Evolutionary conservation across 2,797 vertebrate genomes (phyloP), one percentile per base, ranked within the genome.

Genomic region (Sebastes kiyomatsui): DNA sequence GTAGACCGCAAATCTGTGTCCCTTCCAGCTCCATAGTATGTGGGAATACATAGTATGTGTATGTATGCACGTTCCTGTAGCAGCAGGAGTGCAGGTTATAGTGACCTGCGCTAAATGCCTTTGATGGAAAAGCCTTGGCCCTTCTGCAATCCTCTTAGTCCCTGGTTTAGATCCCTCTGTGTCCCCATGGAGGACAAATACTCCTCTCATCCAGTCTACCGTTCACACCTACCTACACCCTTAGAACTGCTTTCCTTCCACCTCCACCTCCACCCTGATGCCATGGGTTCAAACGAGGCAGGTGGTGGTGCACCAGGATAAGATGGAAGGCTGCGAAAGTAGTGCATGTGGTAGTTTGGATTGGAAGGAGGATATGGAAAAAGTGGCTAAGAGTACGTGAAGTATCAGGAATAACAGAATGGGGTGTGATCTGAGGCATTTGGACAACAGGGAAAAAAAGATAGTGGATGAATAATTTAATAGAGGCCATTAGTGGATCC

Each of bases 111-210:
- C 86, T 95, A 92, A 95, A 93, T 79, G 91, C 82, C 81, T 92
- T 90, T 92, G 90, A 93, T 91, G 86, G 93, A 92, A 95, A 95
- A 94, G 93, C 94, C 86, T 87, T 66, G 86, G 87, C 77, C 88
- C 84, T 87, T 38, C 64, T 77, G 76, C 86, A 96, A 96, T 96
- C 96, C 94, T 95, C 94, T 96, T 96, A 96, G 72, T 86, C 77
- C 84, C 80, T 92, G 85, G 80, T 76, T 92, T 90, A 95, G 86
- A 93, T 94, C 91, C 91, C 87, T 91, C 82, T 78, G 72, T 87
- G 90, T 92, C 92, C 90, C 84, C 7, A 28, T 87, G 82, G 82
- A 93, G 88, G 93, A 92, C 89, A 88, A 87, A 82, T 75, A 56
- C 78, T 66, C 67, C 77, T 75, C 72, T 74, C 67, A 80, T 85